Base-by-base conservation (phyloP, 92 coral and sea anemone species). In the Ricordea florida region DNA sequence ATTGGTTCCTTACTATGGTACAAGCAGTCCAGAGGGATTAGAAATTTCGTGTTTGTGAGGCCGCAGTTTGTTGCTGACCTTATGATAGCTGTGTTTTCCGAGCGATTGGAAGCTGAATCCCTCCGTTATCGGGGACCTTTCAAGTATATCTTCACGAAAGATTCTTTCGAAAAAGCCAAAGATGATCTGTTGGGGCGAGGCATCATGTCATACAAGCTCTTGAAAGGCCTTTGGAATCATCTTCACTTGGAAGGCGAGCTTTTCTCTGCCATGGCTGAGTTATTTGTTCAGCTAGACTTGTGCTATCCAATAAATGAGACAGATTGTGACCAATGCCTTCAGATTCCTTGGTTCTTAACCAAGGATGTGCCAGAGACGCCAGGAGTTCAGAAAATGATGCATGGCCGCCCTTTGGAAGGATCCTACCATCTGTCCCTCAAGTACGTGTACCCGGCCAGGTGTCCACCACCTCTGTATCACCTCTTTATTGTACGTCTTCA, bases 261-360 rank as follows among this genome's bases (percentile, higher is more conserved):
- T 47, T 68, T 87, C 41, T 67, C 43, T 34, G 92, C 89, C 45
- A 55, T 87, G 70, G 57, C 80, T 15, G 84, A 87, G 51, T 80
- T 87, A 7, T 49, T 87, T 15, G 58, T 74, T 43, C 92, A 87
- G 29, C 82, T 87, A 31, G 85, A 61, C 61, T 46, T 87, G 66
- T 87, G 89, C 47, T 87, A 75, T 21, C 76, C 83, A 15, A 23
- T 59, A 17, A 43, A 36, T 5, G 70, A 40, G 1, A 69, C 37
- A 21, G 51, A 30, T 45, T 56, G 57, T 16, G 58, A 59, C 17
- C 48, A 55, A 2, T n/a, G n/a, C n/a, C 79, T 79, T 71, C 68
- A 81, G 33, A 82, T 87, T 69, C 92, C 92, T 15, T 87, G 88
- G 85, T 87, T 87, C 26, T 66, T 87, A 63, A 69, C 58, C 16